phyloP scores from a whole-genome alignment of 2,888 invertebrate genomes.

The Drosophila villosipedis region DNA sequence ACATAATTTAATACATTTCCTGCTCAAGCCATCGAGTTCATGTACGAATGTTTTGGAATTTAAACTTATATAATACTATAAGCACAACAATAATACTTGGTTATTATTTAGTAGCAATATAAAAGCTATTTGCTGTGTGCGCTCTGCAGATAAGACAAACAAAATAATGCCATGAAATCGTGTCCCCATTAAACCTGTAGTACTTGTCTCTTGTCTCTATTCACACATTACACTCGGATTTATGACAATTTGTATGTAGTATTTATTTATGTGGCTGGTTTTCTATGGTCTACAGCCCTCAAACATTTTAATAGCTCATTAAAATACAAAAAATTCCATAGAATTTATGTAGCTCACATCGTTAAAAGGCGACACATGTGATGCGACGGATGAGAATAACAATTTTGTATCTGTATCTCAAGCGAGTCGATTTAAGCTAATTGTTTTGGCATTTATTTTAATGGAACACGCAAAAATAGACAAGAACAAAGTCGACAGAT shows the following conservation, averaged over 20 bases:
- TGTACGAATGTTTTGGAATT: background rate
- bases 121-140: conserved; percentile 5
- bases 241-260: conserved; percentile 44
- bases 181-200: conserved; percentile 33
- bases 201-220: conserved; percentile 29
- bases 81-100: background rate
- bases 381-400: conserved; percentile 19
- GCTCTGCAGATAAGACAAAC: conserved; percentile 11
- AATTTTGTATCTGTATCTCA: conserved; percentile 46
- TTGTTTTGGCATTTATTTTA: conserved; percentile 60
- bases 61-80: background rate
- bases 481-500: conserved; percentile 18
- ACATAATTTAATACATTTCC: background rate
- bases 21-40: background rate
- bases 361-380: conserved; percentile 63
- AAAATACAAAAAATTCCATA: conserved; percentile 45
- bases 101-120: background rate
- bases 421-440: conserved; percentile 62
- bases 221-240: conserved; percentile 30
- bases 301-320: conserved; percentile 71
- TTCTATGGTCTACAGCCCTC: conserved; percentile 29
- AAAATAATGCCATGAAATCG: conserved; percentile 16
- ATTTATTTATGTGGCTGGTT: conserved; percentile 1
- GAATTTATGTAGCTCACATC: conserved; percentile 63
- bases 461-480: background rate